Evolutionary conservation across 2,113 vertebrate genomes (phyloP), one percentile per base, ranked within the genome.

Genomic region (Catharus fuscescens): DNA sequence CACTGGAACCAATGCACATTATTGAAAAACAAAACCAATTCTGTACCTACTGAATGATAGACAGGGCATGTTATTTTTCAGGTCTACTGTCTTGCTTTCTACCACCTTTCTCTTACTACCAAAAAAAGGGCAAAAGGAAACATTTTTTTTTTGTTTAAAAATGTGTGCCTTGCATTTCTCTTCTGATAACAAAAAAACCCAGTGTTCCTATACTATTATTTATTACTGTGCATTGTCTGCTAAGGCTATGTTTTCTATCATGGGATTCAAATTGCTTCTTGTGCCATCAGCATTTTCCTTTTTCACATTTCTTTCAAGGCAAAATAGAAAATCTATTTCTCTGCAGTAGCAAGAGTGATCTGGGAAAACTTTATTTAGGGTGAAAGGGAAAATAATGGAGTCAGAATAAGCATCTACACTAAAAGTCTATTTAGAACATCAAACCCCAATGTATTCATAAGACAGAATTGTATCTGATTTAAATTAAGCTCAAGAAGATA

Each of bases 191-290:
- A 47, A 86, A 47, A 79, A 38, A 28, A 32, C 3, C 11, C 42
- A 78, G 38, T 65, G 78, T 92, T 89, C 61, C 91, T 93, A 62
- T 90, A 87, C 69, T 87, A 56, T 97, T 96, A 97, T 95, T 96
- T 95, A 97, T 95, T 95, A 85, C 76, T 88, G 88, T 93, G 86
- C 79, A 54, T 93, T 93, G 85, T 94, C 91, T 95, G 84, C 80
- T 80, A 92, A 80, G 86, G 86, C 82, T 95, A 65, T 72, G 93
- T 97, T 97, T 97, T 97, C 95, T 91, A 97, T 96, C 93, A 96
- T 90, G 91, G 96, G 96, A 98, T 97, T 97, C 92, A 97, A 86
- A 97, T 98, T 97, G 96, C 93, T 98, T 97, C 90, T 96, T 66
- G 73, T 85, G 92, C 95, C 89, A 94, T 97, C 96, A 96, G 93